Evolutionary conservation across 2,113 vertebrate genomes (phyloP).

Genomic region (Hemichromis elongatus): DNA sequence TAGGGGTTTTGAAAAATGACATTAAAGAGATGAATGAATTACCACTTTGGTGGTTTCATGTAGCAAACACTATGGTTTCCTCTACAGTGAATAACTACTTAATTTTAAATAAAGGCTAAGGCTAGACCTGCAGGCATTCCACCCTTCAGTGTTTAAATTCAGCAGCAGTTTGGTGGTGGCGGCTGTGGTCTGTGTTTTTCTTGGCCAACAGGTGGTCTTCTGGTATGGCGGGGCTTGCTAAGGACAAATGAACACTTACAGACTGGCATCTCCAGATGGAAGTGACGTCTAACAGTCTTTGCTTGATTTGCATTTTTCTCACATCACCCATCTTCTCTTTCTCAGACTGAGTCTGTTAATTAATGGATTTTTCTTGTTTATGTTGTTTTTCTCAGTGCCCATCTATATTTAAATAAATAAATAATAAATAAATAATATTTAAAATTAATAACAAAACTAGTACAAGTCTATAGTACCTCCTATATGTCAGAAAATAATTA

Average conservation of each 20-base stretch:
- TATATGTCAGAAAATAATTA: background rate
- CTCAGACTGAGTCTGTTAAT: background rate
- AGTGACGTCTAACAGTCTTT: constrained; percentile 3
- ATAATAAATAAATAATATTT: background rate
- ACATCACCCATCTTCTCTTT: background rate
- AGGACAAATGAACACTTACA: constrained; percentile 26
- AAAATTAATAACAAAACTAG: background rate
- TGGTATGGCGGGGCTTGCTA: constrained; percentile 14
- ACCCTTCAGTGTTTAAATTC: background rate
- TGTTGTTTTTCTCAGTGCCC: background rate
- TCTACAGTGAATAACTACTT: background rate
- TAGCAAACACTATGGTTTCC: background rate
- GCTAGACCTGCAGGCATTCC: background rate
- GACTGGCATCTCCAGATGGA: constrained; percentile 52
- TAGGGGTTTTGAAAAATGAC: background rate
- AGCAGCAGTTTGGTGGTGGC: background rate
- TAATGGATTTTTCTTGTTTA: background rate
- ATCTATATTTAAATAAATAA: background rate
- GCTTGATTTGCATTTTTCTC: background rate
- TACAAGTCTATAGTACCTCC: background rate
- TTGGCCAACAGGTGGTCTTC: constrained; percentile 34
- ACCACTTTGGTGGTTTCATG: background rate
- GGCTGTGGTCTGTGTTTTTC: background rate
- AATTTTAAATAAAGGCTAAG: background rate
- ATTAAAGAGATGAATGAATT: background rate